Evolutionary conservation across 2,797 vertebrate species (phyloP).

Genomic region (Lepilemur septentrionalis): DNA sequence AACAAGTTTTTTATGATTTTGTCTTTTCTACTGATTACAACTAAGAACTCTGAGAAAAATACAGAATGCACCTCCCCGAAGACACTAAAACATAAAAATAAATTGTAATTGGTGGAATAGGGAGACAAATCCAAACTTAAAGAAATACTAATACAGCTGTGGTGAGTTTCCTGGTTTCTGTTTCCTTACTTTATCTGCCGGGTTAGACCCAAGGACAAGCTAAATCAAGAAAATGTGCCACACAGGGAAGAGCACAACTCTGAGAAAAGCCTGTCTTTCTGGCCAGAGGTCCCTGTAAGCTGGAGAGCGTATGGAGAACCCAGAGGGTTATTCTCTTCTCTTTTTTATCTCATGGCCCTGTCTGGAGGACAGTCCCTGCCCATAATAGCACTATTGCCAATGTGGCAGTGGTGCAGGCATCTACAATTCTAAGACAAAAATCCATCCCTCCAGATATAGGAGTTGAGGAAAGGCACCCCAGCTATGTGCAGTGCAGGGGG

Average conservation of each 20-base stretch:
- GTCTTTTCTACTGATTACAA: not conserved
- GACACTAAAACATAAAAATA: not conserved
- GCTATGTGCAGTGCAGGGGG: not conserved
- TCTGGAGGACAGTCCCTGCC: not conserved
- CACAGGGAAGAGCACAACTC: not conserved
- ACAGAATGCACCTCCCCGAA: not conserved
- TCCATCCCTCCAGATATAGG: not conserved
- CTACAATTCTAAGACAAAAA: not conserved
- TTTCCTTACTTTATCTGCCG: not conserved
- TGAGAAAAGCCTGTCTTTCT: not conserved
- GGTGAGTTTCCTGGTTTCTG: not conserved
- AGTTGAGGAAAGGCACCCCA: not conserved
- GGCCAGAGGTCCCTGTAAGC: not conserved
- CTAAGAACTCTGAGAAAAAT: not conserved
- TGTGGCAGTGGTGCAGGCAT: not conserved
- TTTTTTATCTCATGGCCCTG: not conserved
- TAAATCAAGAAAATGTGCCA: not conserved
- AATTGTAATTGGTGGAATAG: not conserved
- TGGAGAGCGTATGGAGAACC: not conserved
- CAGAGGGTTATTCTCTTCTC: not conserved
- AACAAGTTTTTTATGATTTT: not conserved
- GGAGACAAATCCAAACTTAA: not conserved
- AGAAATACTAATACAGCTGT: not conserved
- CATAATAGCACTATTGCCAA: not conserved
- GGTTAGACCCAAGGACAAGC: not conserved